phyloP scores from a whole-genome alignment of 2,113 vertebrate genomes.

The Loxodonta africana region DNA sequence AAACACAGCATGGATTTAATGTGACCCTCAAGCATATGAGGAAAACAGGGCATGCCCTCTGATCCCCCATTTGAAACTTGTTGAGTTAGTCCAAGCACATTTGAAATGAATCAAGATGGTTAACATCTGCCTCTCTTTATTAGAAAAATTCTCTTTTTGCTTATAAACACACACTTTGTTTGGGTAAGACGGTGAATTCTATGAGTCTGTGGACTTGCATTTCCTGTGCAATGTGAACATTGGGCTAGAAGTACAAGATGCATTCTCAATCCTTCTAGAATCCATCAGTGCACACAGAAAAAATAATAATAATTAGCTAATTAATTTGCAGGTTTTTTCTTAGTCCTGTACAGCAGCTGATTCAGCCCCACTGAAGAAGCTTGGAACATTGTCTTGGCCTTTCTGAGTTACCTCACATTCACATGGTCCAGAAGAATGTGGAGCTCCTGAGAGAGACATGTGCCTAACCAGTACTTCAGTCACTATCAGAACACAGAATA shows the following conservation, averaged over 20 bases:
- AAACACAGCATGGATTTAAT: conserved; percentile 81
- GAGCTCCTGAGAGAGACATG: not conserved
- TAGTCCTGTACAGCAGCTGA: not conserved
- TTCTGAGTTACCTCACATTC: not conserved
- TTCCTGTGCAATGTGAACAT: conserved; percentile 76
- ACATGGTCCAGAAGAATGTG: not conserved
- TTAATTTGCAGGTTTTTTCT: not conserved
- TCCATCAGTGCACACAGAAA: conserved; percentile 29
- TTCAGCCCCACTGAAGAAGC: not conserved
- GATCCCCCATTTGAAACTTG: conserved; percentile 77
- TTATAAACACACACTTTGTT: conserved; percentile 89
- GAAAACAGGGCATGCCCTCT: conserved; percentile 83
- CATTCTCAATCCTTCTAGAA: conserved; percentile 68
- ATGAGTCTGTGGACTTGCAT: conserved; percentile 65
- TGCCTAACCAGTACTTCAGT: not conserved
- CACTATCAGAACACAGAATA: not conserved
- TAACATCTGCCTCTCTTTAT: conserved; percentile 89
- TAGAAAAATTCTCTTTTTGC: conserved; percentile 86
- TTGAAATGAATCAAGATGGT: conserved; percentile 88
- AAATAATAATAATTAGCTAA: not conserved
- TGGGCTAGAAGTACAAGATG: conserved; percentile 44
- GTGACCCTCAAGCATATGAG: conserved; percentile 82
- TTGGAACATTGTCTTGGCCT: not conserved
- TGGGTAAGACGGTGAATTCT: conserved; percentile 81
- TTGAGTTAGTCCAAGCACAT: conserved; percentile 80